Base-by-base conservation (phyloP, 2,113 vertebrate genomes). In the Oceanites oceanicus region DNA sequence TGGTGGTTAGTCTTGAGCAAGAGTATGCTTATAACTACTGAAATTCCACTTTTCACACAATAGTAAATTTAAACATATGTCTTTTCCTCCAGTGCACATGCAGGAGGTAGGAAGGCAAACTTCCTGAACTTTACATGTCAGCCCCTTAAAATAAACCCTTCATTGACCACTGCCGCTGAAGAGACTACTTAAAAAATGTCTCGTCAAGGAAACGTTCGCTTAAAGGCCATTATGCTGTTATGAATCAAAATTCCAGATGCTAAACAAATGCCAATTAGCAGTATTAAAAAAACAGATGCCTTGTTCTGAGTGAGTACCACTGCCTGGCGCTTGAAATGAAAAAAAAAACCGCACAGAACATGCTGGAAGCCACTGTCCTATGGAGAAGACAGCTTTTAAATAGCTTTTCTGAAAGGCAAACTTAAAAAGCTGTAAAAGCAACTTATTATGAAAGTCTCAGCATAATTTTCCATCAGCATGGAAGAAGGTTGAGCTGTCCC, bases 181-280 rank as follows among this genome's bases (percentile, higher is more conserved):
- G 34, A 87, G 52, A 23, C n/a, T 76, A 52, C 84, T 94, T 87
- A 17, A 93, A 96, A 92, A 80, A 86, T 6, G 67, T 68, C 90
- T 82, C 5, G 25, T 75, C 62, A 77, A 92, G 94, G 66, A 83
- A 83, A 88, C 36, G 50, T 65, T 92, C 23, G 14, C 79, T 93
- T 96, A 79, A 86, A 80, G 91, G 77, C 83, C 81, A 91, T 96
- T 86, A 96, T n/a, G 75, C 62, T 93, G 91, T 15, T 93, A 90
- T 66, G 91, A 97, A 97, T 95, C 79, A 92, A 96, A 96, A 96
- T 95, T 97, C 94, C 95, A 96, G 95, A 93, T 89, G 87, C 91
- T 88, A 94, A 95, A 96, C 89, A 96, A 97, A 92, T 96, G 89
- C 76, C 91, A 95, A 95, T 97, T 97, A 97, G 95, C 59, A 82